Conservation (phyloP, 2,797 vertebrate genomes). For the Manis crassicaudata region DNA sequence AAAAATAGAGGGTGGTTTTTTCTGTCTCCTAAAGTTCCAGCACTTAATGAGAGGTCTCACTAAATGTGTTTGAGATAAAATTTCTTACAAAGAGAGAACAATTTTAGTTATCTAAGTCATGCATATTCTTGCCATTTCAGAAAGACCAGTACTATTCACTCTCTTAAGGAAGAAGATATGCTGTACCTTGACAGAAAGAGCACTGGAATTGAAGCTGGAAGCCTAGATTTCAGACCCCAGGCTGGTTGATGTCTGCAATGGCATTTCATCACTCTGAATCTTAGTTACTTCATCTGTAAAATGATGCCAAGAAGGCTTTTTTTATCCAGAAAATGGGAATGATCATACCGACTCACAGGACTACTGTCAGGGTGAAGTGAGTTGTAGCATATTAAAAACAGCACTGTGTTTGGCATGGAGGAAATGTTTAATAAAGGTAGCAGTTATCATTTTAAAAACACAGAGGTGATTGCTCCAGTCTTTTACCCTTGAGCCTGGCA, state of each 20-base stretch:
- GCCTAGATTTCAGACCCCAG: not conserved
- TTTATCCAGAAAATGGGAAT: not conserved
- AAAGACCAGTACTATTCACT: not conserved
- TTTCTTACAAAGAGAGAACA: not conserved
- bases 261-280: not conserved
- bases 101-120: not conserved
- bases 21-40: not conserved
- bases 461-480: not conserved
- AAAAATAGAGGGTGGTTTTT: not conserved
- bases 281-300: not conserved
- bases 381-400: not conserved
- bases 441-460: conserved; percentile 43
- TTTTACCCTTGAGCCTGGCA: conserved; percentile 1
- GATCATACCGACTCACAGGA: not conserved
- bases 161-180: not conserved
- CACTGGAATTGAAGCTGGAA: not conserved
- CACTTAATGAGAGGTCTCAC: conserved; percentile 6
- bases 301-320: not conserved
- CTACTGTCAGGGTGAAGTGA: not conserved
- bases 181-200: not conserved
- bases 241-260: not conserved
- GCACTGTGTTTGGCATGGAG: not conserved
- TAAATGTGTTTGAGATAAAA: not conserved
- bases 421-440: not conserved
- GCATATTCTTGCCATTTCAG: not conserved